Base-by-base conservation (phyloP, 2,888 invertebrate species). In the Ophonus ardosiacus region DNA sequence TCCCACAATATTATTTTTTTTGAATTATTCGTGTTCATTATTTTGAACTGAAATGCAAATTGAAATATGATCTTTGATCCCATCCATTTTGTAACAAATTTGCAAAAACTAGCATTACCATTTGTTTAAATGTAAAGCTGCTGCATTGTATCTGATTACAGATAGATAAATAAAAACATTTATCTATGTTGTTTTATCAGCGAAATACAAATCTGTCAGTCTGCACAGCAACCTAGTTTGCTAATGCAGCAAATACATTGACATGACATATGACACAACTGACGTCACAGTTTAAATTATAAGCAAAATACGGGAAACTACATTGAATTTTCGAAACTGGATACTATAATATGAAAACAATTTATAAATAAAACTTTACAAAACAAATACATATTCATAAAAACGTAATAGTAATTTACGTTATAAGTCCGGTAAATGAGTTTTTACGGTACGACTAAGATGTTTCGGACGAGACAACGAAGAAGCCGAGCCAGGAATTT, bases 141-240 rank as follows among this genome's bases (percentile, higher is more conserved):
- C 31, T n/a, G 68, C 15, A 21, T 15, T 38, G 68, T 68, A 68
- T 68, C 68, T 68, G 68, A 68, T 68, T 68, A 68, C 68, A 38
- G 68, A 68, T 68, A 68, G 68, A 68, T 68, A 68, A 68, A 68
- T 68, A 68, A 68, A 63, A 31, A 68, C 68, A 68, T 68, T 31
- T 74, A 74, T 43, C 71, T 74, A 40, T 74, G 71, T 74, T 74
- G 43, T 74, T 74, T 74, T 74, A 74, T 74, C 71, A 74, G 71
- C 13, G 18, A 18, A 74, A 74, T 74, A 74, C 43, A 74, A 74
- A 74, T 74, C 71, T 74, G 71, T 74, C 71, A 74, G 43, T 43
- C 17, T 43, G 71, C 10, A 38, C 31, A 43, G 43, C 71, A 74
- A 68, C 38, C 38, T 8, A 68, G 68, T 68, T 68, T 68, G 40